Percentiles rank a stretch among this genome's conserved stretches.
phyloP scores from a whole-genome alignment of 2,113 vertebrate species.

The Loxodonta africana region DNA sequence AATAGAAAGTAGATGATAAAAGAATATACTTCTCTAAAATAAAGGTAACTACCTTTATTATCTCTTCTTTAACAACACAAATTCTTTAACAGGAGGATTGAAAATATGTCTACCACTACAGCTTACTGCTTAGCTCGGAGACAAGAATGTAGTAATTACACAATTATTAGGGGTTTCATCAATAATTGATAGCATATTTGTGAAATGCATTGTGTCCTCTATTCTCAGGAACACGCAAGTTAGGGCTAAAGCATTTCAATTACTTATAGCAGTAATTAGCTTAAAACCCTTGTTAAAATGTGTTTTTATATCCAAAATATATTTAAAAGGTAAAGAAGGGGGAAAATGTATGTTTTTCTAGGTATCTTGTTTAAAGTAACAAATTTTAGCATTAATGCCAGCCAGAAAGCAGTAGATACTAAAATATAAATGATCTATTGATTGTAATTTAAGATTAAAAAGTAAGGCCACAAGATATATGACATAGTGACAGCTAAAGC shows the following conservation, averaged over 20 bases:
- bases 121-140: not conserved
- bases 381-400: not conserved
- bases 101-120: not conserved
- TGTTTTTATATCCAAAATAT: slow-evolving; percentile 11
- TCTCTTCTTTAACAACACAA: not conserved
- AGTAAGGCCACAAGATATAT: not conserved
- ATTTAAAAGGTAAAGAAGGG: slow-evolving; percentile 25
- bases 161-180: not conserved
- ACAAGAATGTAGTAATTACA: not conserved
- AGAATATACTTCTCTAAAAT: not conserved
- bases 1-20: not conserved
- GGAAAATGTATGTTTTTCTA: not conserved
- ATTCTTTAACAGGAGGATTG: not conserved
- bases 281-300: not conserved
- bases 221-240: not conserved
- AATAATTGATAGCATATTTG: not conserved
- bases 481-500: not conserved
- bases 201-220: not conserved
- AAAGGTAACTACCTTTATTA: not conserved
- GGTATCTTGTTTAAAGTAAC: not conserved
- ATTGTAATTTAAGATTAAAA: slow-evolving; percentile 30
- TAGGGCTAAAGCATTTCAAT: not conserved
- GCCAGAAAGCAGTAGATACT: not conserved
- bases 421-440: not conserved
- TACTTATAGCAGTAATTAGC: not conserved